These are phyloP conservation scores for Tachina fera DNA, from an alignment of 2,888 invertebrate species.

Conservation along the genomic window DNA sequence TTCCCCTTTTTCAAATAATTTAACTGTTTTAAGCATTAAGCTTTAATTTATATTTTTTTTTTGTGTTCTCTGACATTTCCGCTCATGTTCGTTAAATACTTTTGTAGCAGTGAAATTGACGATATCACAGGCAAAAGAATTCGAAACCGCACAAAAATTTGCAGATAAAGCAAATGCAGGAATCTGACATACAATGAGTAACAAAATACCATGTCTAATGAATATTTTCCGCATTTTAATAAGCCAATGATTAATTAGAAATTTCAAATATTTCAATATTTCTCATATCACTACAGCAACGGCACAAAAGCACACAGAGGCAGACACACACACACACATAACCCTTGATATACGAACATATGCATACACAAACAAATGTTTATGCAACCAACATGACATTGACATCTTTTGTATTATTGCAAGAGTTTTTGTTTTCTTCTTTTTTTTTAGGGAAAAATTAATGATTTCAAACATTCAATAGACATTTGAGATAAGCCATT, in stretches of 20 bases:
- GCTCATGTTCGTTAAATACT: slow-evolving; percentile 28
- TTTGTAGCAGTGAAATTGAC: slow-evolving; percentile 28
- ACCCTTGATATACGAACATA: neutral
- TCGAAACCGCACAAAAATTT: neutral
- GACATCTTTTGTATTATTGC: slow-evolving; percentile 58
- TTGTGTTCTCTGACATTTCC: slow-evolving; percentile 39
- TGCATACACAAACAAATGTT: neutral
- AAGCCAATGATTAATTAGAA: slow-evolving; percentile 70
- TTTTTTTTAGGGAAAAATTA: slow-evolving; percentile 8
- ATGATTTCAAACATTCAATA: slow-evolving; percentile 61
- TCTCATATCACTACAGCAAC: slow-evolving; percentile 52
- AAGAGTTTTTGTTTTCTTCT: slow-evolving; percentile 2
- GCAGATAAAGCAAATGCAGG: slow-evolving; percentile 1
- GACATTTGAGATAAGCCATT: slow-evolving; percentile 42
- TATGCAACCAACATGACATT: slow-evolving; percentile 47
- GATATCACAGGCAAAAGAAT: slow-evolving; percentile 3
- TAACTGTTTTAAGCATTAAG: neutral
- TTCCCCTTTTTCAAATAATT: neutral
- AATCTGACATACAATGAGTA: slow-evolving; percentile 44
- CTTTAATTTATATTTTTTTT: neutral
- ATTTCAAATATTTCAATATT: slow-evolving; percentile 68
- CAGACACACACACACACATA: slow-evolving; percentile 6
- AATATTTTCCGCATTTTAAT: slow-evolving; percentile 66
- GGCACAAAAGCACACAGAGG: slow-evolving; percentile 1
- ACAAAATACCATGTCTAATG: slow-evolving; percentile 61